phyloP scores from a whole-genome alignment of 2,888 invertebrate species.

The Cerastoderma edule region DNA sequence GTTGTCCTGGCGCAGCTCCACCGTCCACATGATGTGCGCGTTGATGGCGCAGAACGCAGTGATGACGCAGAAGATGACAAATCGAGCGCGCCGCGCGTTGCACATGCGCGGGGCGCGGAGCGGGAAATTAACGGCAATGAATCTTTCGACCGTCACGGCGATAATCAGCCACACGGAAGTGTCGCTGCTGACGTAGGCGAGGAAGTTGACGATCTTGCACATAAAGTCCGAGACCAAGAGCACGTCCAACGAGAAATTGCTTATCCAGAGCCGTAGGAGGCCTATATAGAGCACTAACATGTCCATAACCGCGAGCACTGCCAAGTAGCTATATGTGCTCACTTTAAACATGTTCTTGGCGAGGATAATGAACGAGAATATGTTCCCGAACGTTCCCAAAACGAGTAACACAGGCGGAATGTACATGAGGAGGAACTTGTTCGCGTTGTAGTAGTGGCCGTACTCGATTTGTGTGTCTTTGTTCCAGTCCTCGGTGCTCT shows the following conservation, averaged over 20 bases:
- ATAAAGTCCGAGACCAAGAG: constrained; percentile 71
- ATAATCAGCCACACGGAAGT: constrained; percentile 82
- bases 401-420: constrained; percentile 79
- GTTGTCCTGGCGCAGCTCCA: constrained; percentile 54
- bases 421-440: constrained; percentile 68
- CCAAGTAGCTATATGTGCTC: constrained; percentile 82
- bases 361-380: constrained; percentile 80
- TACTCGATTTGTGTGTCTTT: constrained; percentile 18
- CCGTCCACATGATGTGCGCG: constrained; percentile 80
- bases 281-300: constrained; percentile 82
- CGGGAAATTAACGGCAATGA: constrained; percentile 81
- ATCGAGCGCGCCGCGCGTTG: constrained; percentile 61
- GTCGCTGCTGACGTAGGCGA: constrained; percentile 80
- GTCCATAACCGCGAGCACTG: constrained; percentile 80
- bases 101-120: constrained; percentile 79
- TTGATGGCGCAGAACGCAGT: constrained; percentile 73
- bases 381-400: constrained; percentile 82
- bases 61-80: constrained; percentile 71
- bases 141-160: constrained; percentile 82
- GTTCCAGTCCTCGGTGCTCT: neutral
- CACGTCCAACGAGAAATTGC: constrained; percentile 76
- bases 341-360: constrained; percentile 78
- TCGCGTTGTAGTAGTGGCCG: constrained; percentile 41
- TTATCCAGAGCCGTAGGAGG: constrained; percentile 80
- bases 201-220: constrained; percentile 78